Evolutionary conservation across 2,113 vertebrate genomes (phyloP).

Genomic region (Actinemys pallida): DNA sequence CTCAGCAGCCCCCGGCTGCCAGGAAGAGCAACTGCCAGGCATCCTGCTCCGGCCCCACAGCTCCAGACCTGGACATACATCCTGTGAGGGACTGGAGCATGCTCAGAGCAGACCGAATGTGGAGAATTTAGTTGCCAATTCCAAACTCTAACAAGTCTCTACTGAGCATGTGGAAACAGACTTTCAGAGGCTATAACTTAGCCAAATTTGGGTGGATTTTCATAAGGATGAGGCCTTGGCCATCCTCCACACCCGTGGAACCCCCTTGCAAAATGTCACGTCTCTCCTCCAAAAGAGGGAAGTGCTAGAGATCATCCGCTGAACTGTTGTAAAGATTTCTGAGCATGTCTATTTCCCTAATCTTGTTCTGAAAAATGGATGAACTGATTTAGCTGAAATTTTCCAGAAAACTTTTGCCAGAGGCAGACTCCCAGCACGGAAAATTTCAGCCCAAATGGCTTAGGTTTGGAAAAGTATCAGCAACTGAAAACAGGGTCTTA

Average conservation of each 20-base stretch:
- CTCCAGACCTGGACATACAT: background rate
- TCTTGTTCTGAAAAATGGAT: background rate
- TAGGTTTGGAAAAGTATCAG: background rate
- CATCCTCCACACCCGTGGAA: background rate
- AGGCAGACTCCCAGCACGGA: background rate
- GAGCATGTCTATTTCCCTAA: background rate
- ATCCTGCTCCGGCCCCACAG: background rate
- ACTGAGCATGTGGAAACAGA: background rate
- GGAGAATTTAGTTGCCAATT: background rate
- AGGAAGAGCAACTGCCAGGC: background rate
- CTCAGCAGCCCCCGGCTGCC: background rate
- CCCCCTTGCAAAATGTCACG: background rate
- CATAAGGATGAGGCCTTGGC: too few relatives aligned
- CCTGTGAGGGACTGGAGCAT: background rate
- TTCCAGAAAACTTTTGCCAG: background rate
- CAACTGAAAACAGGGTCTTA: background rate
- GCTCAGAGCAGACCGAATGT: background rate
- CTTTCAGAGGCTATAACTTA: background rate
- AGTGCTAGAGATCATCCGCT: background rate
- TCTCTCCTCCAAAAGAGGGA: background rate
- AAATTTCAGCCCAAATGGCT: background rate
- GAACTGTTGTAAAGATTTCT: background rate
- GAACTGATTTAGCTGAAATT: background rate
- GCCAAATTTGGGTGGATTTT: background rate
- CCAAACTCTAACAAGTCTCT: background rate